Evolutionary conservation across 2,113 vertebrate species (phyloP), one percentile per base, ranked within the genome.

Genomic region (Calyptommatus sinebrachiatus): DNA sequence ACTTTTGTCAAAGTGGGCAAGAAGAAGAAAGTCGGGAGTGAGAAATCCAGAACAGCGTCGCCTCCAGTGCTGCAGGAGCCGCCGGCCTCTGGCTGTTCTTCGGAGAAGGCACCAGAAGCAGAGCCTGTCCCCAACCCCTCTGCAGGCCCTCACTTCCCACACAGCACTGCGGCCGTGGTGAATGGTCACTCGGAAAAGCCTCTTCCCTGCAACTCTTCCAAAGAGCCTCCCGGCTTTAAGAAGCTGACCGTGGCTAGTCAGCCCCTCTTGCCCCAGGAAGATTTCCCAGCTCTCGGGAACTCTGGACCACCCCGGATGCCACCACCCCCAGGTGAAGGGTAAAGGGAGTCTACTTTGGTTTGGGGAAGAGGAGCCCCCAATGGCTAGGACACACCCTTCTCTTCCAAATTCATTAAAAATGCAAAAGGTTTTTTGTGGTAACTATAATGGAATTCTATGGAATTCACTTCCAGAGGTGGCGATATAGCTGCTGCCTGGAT

Each of bases 261-360:
- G 6, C 88, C 92, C 71, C 87, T 91, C 16, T 89, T 91, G 35
- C 84, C 94, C 85, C 95, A 95, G 78, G 98, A 99, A 85, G 98
- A 99, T 22, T 99, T 99, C 79, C 98, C 98, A 65, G 98, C 96
- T 0, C 96, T 99, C 24, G 89, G 94, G 28, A 94, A 90, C 78
- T 92, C 92, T 80, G 93, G 91, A 80, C 92, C 93, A 14, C 88
- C 96, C 50, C 94, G 96, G 90, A 98, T 96, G 89, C 98, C 97
- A 10, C 98, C 98, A 1, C 98, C 97, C 85, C 97, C 98, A 95
- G 98, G 98, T 99, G 83, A 14, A 26, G 4, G 1, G 50, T 16
- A 6, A 1, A 50, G 28, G 4, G 3, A 9, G 18, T 5, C 26
- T 72, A 11, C 46, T 20, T 28, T 29, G 65, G 11, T 66, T 66